These are phyloP conservation scores for Hephaestus fuliginosus DNA, from an alignment of 2,797 vertebrate genomes.

Conservation along the genomic window DNA sequence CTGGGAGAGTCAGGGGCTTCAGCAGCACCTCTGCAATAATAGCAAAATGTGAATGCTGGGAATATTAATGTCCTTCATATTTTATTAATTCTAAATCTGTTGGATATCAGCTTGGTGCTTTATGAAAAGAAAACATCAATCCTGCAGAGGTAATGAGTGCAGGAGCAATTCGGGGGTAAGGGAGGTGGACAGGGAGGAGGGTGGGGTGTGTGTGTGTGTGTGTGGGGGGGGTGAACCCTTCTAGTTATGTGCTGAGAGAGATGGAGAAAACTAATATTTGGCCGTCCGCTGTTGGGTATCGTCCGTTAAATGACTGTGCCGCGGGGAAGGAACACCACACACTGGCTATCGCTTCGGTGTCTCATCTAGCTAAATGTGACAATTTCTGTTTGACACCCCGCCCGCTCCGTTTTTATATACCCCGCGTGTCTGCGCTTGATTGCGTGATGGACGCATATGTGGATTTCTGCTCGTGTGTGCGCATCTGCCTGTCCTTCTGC, in stretches of 20 bases:
- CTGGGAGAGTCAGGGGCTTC: conserved; percentile 57
- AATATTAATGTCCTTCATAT: conserved; percentile 88
- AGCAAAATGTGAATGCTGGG: conserved; percentile 70
- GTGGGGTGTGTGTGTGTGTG: conserved; percentile 12
- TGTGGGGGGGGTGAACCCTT: conserved; percentile 65
- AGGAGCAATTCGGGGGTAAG: conserved; percentile 66
- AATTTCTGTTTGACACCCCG: conserved; percentile 43
- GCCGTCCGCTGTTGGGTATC: conserved; percentile 57
- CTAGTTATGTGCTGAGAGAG: conserved; percentile 68
- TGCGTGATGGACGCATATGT: conserved; percentile 6
- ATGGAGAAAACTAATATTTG: conserved; percentile 80
- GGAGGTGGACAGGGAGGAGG: conserved; percentile 32
- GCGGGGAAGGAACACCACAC: conserved; percentile 54
- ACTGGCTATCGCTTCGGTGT: conserved; percentile 43
- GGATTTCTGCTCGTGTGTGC: conserved; percentile 5
- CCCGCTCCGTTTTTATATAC: conserved; percentile 35
- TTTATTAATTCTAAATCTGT: conserved; percentile 86
- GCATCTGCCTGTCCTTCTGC: conserved; percentile 12
- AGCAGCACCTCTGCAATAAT: conserved; percentile 73
- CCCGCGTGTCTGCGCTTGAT: conserved; percentile 22
- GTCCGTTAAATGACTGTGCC: conserved; percentile 73
- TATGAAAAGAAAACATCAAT: conserved; percentile 87
- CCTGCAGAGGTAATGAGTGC: conserved; percentile 77
- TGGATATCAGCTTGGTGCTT: conserved; percentile 73
- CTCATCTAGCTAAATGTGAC: conserved; percentile 59